Base-by-base conservation (phyloP, 2,113 vertebrate genomes). In the Melanerpes formicivorus region DNA sequence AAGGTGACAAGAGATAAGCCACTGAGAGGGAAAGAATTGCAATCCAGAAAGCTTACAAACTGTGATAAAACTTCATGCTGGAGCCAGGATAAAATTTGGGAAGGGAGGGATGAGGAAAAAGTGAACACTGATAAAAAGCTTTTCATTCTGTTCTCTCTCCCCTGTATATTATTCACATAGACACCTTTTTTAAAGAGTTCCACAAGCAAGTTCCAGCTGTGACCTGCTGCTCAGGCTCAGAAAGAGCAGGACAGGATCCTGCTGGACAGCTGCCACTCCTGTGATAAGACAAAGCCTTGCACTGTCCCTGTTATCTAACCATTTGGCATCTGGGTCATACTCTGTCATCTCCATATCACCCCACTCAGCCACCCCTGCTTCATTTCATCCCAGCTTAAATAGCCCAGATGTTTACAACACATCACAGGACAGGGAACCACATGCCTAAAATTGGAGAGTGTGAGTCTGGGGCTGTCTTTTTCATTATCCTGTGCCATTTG, bases 211-310 rank as follows among this genome's bases (percentile, higher is more conserved):
- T 23, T 55, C 80, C 83, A 78, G 83, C 69, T 42, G 88, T 26
- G 66, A 42, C 14, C 48, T 27, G 60, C 66, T 70, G 22, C 3
- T 25, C 11, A 10, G 64, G 65, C 67, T 50, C 32, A 4, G 18
- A 29, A 34, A 37, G 26, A 64, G 11, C n/a, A n/a, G 18, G 14
- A 15, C 26, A 55, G 9, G n/a, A 50, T 12, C 44, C 30, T 23
- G 12, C 42, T 10, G 8, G 19, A 16, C 84, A 85, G 3, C 44
- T 21, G 16, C 52, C 11, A 1, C 29, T 32, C 40, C 66, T 9
- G 9, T 0, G 5, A 2, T 14, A 11, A 58, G 30, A 3, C 17
- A n/a, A 18, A 77, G n/a, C 50, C 50, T 50, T 21, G 3, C 1
- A 1, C 40, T 14, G 10, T 2, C 27, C 69, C 48, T 4, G 0